Conservation (phyloP, 1,140 invertebrate species). For the Paramacrobiotus metropolitanus region DNA sequence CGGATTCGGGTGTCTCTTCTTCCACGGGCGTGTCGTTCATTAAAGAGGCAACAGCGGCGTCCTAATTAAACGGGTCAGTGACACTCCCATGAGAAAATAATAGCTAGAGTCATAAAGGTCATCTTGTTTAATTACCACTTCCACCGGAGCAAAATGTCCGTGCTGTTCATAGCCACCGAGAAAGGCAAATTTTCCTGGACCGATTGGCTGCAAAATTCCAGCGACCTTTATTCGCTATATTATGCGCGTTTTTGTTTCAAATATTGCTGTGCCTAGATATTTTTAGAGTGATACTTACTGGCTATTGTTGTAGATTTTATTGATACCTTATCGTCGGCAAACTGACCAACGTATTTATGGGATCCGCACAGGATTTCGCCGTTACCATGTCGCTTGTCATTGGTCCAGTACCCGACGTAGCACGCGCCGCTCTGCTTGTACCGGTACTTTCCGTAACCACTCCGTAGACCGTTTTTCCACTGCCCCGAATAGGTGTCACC, state of each 20-base stretch:
- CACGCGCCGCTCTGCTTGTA: slow-evolving; percentile 4
- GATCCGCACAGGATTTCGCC: background rate
- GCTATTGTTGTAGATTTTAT: too few relatives aligned
- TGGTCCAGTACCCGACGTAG: slow-evolving; percentile 12
- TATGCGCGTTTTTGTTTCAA: background rate
- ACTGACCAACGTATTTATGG: background rate
- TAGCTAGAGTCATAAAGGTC: background rate
- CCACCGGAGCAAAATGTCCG: background rate
- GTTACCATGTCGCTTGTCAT: background rate
- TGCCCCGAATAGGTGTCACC: slow-evolving; percentile 34
- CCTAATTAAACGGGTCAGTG: background rate
- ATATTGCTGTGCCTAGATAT: background rate
- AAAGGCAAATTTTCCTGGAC: background rate
- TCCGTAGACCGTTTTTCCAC: slow-evolving; percentile 30
- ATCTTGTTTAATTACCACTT: background rate
- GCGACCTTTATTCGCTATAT: background rate
- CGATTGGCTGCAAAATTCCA: background rate
- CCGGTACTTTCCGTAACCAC: slow-evolving; percentile 32
- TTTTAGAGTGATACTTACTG: background rate
- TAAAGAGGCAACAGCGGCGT: background rate
- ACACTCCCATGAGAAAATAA: background rate
- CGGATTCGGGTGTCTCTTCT: background rate
- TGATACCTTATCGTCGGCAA: background rate
- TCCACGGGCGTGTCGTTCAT: background rate
- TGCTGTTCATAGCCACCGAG: background rate